Percentiles rank a stretch among this genome's conserved stretches.
Evolutionary conservation across 92 coral and sea anemone genomes (phyloP).

Genomic region (Heliopora coerulea): DNA sequence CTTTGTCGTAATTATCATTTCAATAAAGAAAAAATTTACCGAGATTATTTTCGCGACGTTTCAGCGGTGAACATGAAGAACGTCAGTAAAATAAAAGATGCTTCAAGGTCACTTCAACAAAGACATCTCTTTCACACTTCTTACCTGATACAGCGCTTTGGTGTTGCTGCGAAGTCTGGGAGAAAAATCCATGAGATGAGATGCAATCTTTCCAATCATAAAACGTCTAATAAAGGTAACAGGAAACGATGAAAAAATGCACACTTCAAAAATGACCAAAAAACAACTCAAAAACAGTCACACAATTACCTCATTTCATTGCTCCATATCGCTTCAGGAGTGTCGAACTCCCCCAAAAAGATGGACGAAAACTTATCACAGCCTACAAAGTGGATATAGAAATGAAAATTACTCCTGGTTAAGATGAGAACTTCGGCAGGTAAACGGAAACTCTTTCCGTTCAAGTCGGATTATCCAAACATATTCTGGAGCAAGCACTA

Average conservation of each 20-base stretch:
- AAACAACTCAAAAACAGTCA: not conserved
- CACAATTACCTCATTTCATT: constrained; percentile 83
- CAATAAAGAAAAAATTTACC: no score
- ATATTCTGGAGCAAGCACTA: no score
- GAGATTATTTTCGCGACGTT: no score
- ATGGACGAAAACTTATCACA: constrained; percentile 89
- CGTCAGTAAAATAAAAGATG: no score
- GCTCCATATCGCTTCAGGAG: constrained; percentile 99
- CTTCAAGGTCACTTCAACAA: no score
- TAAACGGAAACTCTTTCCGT: no score
- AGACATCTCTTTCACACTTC: no score
- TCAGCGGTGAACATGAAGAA: no score
- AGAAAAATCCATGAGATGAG: constrained; percentile 90
- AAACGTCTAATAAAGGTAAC: constrained; percentile 60
- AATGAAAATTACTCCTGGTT: not conserved
- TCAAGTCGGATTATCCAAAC: no score
- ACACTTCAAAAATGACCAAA: not conserved
- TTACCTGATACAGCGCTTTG: constrained; percentile 89
- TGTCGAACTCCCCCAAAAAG: constrained; percentile 96
- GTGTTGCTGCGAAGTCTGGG: constrained; percentile 98
- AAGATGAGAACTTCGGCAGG: no score
- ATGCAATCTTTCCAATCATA: constrained; percentile 97
- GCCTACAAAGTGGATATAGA: constrained; percentile 51
- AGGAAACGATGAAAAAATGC: not conserved
- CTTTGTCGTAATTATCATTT: no score